Evolutionary conservation across 2,888 invertebrate species (phyloP).

Genomic region (Enchytraeus crypticus): DNA sequence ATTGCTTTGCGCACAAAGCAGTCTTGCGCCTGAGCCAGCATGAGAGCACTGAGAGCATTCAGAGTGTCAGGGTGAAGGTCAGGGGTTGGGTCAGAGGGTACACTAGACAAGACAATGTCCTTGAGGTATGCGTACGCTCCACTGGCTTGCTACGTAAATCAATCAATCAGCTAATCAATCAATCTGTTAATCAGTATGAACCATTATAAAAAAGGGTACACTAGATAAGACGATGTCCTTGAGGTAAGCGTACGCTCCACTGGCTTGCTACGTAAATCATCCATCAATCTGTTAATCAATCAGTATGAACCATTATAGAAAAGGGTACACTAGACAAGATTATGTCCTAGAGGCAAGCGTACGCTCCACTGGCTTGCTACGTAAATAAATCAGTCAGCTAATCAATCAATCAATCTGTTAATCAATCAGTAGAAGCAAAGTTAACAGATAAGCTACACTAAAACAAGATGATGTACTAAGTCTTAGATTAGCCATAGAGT

Average conservation of each 20-base stretch:
- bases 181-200: no score
- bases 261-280: conserved; percentile 60
- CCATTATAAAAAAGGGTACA: conserved; percentile 80
- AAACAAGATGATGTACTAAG: no score
- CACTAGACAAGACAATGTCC: conserved; percentile 58
- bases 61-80: conserved; percentile 89
- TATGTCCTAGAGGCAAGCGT: conserved; percentile 67
- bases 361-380: conserved; percentile 82
- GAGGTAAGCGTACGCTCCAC: conserved; percentile 78
- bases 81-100: conserved; percentile 89
- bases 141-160: conserved; percentile 63
- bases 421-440: no score
- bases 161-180: not conserved
- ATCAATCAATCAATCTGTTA: no score
- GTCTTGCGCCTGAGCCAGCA: conserved; percentile 98
- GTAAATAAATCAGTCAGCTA: not conserved
- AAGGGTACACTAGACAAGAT: conserved; percentile 69
- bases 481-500: no score
- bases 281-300: no score
- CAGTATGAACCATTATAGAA: no score
- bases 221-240: conserved; percentile 61
- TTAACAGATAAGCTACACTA: no score
- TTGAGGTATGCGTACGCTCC: conserved; percentile 82
- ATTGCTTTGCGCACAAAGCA: conserved; percentile 84
- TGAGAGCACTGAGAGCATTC: conserved; percentile 71